These are phyloP conservation scores for Copsychus sechellarum DNA, from an alignment of 2,113 vertebrate species.

Conservation along the genomic window DNA sequence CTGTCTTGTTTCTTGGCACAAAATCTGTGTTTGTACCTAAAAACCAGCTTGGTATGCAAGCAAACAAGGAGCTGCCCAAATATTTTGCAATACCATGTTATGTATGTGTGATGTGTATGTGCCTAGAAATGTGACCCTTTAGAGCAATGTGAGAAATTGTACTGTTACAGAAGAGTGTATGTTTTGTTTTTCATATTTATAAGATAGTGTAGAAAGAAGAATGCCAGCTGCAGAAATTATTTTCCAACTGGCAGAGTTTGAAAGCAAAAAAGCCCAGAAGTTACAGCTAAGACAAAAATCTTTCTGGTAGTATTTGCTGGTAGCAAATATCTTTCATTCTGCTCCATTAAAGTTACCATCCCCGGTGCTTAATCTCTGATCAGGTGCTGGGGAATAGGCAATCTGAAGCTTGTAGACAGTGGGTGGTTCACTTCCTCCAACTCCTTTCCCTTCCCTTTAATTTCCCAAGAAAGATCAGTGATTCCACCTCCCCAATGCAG, in stretches of 20 bases:
- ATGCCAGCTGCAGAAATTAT: not conserved
- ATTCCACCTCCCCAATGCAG: accelerated
- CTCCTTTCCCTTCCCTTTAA: not conserved
- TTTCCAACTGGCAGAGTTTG: not conserved
- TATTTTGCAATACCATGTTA: not conserved
- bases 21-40: constrained; percentile 10
- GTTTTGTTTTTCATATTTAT: not conserved
- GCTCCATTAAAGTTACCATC: not conserved
- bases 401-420: not conserved
- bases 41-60: not conserved
- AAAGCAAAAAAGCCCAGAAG: not conserved
- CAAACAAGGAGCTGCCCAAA: not conserved
- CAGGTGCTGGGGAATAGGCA: not conserved
- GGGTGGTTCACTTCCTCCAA: not conserved
- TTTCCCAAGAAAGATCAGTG: not conserved
- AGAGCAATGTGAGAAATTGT: not conserved
- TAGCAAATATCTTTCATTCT: not conserved
- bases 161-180: not conserved
- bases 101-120: not conserved
- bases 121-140: not conserved
- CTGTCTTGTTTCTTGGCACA: not conserved
- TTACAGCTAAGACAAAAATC: not conserved
- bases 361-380: not conserved
- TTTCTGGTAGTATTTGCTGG: not conserved
- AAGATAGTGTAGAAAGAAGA: not conserved